phyloP scores from a whole-genome alignment of 2,888 invertebrate genomes.

The Phoenoteleia sp. region DNA sequence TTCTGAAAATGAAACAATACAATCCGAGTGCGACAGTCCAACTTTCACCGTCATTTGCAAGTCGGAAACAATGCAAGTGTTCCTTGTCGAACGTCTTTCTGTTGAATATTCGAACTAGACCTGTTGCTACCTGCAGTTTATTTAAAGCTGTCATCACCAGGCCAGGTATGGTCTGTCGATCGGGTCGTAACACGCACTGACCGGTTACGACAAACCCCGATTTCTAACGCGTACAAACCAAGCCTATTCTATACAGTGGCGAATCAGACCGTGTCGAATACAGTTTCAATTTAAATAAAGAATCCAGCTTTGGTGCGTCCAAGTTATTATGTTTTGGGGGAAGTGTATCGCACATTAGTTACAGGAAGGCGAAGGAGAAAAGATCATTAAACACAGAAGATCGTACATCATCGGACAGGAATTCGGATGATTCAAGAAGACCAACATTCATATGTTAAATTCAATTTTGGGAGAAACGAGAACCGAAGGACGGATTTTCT shows the following conservation, averaged over 20 bases:
- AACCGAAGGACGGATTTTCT: background rate
- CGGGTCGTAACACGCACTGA: conserved; percentile 36
- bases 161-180: conserved; percentile 29
- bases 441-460: background rate
- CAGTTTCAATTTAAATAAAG: conserved; percentile 39
- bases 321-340: background rate
- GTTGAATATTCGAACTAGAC: conserved; percentile 42
- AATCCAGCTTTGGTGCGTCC: conserved; percentile 32
- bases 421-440: background rate
- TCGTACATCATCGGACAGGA: conserved; percentile 35
- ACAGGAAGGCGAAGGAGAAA: conserved; percentile 20
- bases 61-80: background rate
- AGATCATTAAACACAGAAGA: conserved; percentile 3
- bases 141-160: conserved; percentile 61
- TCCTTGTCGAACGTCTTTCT: background rate
- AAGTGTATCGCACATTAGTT: conserved; percentile 17
- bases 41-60: conserved; percentile 18
- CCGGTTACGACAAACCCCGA: conserved; percentile 23
- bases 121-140: conserved; percentile 58
- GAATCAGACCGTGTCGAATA: conserved; percentile 58
- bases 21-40: background rate
- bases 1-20: too few relatives aligned
- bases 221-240: conserved; percentile 27
- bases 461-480: background rate
- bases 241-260: conserved; percentile 4